These are phyloP conservation scores for Fregata magnificens DNA, from an alignment of 2,113 vertebrate genomes.

Conservation along the genomic window DNA sequence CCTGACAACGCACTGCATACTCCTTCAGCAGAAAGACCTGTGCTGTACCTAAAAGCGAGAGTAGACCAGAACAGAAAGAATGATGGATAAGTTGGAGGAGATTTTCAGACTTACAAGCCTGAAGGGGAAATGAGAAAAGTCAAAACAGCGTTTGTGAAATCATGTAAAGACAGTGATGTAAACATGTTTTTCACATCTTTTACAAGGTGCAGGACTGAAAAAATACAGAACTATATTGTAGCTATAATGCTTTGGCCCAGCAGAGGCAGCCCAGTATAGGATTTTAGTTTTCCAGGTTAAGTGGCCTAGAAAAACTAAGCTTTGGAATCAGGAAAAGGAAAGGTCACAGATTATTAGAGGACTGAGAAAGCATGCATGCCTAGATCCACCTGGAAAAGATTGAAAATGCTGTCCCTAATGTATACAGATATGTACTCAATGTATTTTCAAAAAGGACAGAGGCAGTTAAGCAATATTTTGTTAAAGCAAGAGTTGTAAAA, in stretches of 20 bases:
- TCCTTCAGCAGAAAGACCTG: not conserved
- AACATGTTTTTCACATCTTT: conserved; percentile 8
- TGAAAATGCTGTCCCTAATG: not conserved
- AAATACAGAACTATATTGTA: not conserved
- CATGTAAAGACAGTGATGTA: not conserved
- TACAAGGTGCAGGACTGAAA: not conserved
- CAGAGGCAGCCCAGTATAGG: not conserved
- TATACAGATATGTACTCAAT: not conserved
- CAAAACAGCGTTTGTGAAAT: not conserved
- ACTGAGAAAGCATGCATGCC: not conserved
- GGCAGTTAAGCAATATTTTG: not conserved
- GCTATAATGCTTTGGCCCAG: not conserved
- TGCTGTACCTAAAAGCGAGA: not conserved
- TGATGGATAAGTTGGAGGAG: not conserved
- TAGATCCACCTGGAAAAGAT: not conserved
- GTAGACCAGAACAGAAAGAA: not conserved
- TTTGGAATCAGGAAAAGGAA: not conserved
- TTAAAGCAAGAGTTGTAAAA: not conserved
- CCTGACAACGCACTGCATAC: not conserved
- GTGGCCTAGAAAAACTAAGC: not conserved
- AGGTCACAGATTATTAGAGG: not conserved
- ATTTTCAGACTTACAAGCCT: conserved; percentile 5
- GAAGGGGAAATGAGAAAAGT: conserved; percentile 32
- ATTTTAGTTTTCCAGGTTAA: conserved; percentile 5
- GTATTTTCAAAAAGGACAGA: not conserved